phyloP scores from a whole-genome alignment of 2,888 invertebrate genomes.

The Eupithecia subfuscata region DNA sequence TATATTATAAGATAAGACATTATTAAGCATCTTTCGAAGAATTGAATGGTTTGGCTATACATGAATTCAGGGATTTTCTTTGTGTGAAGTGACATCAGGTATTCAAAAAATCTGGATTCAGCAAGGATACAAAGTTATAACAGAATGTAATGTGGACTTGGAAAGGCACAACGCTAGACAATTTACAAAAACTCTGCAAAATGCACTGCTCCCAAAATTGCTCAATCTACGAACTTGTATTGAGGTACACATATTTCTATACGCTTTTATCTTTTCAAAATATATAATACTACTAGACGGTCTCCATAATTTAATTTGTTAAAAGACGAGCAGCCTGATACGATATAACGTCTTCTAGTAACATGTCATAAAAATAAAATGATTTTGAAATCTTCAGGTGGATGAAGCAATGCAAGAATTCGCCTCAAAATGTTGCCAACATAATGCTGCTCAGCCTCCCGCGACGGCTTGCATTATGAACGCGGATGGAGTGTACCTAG shows the following conservation, averaged over 20 bases:
- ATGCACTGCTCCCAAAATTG: constrained; percentile 84
- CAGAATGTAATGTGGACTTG: constrained; percentile 50
- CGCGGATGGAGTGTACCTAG: constrained; percentile 97
- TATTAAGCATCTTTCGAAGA: neutral
- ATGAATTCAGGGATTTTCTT: neutral
- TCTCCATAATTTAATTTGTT: no score
- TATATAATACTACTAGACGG: neutral
- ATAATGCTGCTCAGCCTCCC: constrained; percentile 85
- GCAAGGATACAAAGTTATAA: constrained; percentile 41
- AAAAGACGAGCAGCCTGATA: no score
- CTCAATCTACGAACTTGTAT: constrained; percentile 90
- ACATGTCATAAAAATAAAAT: no score
- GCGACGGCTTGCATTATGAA: constrained; percentile 92
- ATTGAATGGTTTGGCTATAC: neutral
- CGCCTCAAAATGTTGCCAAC: constrained; percentile 95
- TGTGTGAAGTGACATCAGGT: neutral
- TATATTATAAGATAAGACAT: neutral
- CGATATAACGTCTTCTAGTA: no score
- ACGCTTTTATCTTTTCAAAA: neutral
- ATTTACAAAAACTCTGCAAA: constrained; percentile 90
- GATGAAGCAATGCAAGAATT: constrained; percentile 97
- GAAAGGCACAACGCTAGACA: constrained; percentile 92
- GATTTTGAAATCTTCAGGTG: constrained; percentile 75
- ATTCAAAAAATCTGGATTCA: constrained; percentile 23
- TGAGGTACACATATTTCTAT: constrained; percentile 79